These are phyloP conservation scores for Halcyon leucocephala DNA, from an alignment of 2,797 vertebrate genomes.

Conservation along the genomic window DNA sequence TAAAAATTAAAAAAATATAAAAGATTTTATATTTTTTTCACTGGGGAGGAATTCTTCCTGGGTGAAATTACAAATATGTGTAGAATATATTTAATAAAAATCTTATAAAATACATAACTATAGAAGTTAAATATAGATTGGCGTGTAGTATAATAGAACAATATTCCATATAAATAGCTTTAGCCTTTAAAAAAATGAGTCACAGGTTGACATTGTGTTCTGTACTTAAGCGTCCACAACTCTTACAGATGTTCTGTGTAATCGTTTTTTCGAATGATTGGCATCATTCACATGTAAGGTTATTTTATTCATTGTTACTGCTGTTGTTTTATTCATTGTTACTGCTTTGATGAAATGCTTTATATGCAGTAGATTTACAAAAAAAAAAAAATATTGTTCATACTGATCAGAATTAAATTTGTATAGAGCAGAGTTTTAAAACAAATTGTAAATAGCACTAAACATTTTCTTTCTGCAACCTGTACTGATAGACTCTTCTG, in stretches of 20 bases:
- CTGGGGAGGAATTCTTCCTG: constrained; percentile 90
- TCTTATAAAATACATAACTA: constrained; percentile 93
- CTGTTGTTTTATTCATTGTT: constrained; percentile 84
- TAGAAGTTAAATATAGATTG: constrained; percentile 95
- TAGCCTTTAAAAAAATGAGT: constrained; percentile 85
- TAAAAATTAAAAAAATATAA: constrained; percentile 72
- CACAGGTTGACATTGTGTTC: constrained; percentile 87
- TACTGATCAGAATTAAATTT: constrained; percentile 97
- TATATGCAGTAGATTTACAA: constrained; percentile 91
- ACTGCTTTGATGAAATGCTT: constrained; percentile 89
- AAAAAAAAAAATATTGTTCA: constrained; percentile 88
- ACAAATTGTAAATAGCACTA: constrained; percentile 98
- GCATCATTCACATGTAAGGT: constrained; percentile 86
- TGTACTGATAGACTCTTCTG: constrained; percentile 94
- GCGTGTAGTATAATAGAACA: constrained; percentile 90
- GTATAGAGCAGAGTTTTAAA: constrained; percentile 97
- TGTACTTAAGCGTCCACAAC: constrained; percentile 84
- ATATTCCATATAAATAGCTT: constrained; percentile 91
- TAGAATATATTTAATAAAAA: constrained; percentile 99
- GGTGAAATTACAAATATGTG: constrained; percentile 91
- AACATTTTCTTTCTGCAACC: constrained; percentile 90
- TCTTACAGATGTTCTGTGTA: constrained; percentile 80
- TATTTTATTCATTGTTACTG: constrained; percentile 83
- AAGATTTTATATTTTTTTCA: constrained; percentile 95
- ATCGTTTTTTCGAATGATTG: constrained; percentile 79